Evolutionary conservation across 2,113 vertebrate genomes (phyloP).

Genomic region (Oreochromis spilurus): DNA sequence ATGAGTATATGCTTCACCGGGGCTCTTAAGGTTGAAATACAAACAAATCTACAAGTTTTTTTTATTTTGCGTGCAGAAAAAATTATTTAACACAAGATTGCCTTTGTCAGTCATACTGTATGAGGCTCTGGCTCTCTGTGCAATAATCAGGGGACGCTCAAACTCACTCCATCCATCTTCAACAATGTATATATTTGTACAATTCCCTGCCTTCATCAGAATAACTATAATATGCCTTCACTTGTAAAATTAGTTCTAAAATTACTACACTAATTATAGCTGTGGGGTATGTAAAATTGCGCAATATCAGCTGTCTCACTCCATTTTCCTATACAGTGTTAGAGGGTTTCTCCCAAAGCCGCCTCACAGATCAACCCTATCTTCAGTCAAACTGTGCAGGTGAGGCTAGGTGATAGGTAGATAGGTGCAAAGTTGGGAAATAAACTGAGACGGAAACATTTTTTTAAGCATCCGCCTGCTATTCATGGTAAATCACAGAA

Average conservation of each 20-base stretch:
- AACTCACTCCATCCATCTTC: background rate
- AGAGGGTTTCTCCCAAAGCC: background rate
- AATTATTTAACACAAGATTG: background rate
- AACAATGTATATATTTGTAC: background rate
- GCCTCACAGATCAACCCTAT: background rate
- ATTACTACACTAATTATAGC: background rate
- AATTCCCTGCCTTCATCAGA: background rate
- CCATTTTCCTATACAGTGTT: background rate
- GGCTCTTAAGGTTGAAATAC: background rate
- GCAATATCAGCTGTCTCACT: background rate
- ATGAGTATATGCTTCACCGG: conserved; percentile 14
- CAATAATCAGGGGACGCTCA: background rate
- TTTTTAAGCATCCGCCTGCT: background rate
- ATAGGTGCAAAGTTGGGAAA: background rate
- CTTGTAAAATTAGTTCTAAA: background rate
- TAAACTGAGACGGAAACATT: background rate
- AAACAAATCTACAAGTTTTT: background rate
- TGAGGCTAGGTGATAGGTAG: background rate
- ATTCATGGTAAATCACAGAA: background rate
- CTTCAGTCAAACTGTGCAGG: background rate
- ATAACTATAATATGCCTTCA: background rate
- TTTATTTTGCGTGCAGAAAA: background rate
- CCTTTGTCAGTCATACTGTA: background rate
- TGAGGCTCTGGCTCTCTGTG: background rate
- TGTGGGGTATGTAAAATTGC: background rate